Base-by-base conservation (phyloP, 1,140 invertebrate genomes). In the Halesus radiatus region DNA sequence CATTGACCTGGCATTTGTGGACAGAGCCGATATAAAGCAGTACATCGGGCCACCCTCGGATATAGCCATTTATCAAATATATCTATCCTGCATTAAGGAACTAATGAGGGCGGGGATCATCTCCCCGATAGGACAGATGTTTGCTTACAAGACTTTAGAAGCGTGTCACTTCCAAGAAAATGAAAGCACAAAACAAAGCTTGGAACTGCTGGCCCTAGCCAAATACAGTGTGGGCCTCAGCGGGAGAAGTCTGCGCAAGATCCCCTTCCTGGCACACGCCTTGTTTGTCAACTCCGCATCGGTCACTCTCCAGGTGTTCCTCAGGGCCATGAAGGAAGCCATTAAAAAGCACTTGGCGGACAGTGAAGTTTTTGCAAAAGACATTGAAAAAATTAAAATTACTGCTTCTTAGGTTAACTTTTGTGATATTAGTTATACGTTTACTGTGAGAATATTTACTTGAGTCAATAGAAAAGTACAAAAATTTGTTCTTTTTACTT, bases 1-100 rank as follows among this genome's bases (percentile, higher is more conserved):
- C 20, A 97, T 99, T 82, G 98, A 99, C 89, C 86, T 95, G 50
- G 98, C 98, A 0, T 99, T 99, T 89, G 91, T 99, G 8, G 98
- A 99, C 89, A 92, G 98, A 81, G 97, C 97, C 22, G 98, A 99
- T 89, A 94, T 99, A 74, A 98, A 97, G 86, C 93, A 96, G 84
- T 96, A 92, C 85, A 95, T 99, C 79, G 97, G 96, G 2, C 90
- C 92, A 60, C 98, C 98, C 1, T 93, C 93, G n/a, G 85, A 90
- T 53, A 84, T 90, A 50, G 96, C 96, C 6, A 95, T 98, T 74
- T 95, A 94, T 84, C 92, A 93, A 84, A 98, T 99, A 85, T 96
- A 94, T 85, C 84, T 87, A 60, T 92, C 93, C 0, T 97, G 95
- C 86, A 87, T 98, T 7, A 85, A 90, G 7, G 97, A 98, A 90